Evolutionary conservation across 1,140 invertebrate genomes (phyloP).

Genomic region (Lineus longissimus): DNA sequence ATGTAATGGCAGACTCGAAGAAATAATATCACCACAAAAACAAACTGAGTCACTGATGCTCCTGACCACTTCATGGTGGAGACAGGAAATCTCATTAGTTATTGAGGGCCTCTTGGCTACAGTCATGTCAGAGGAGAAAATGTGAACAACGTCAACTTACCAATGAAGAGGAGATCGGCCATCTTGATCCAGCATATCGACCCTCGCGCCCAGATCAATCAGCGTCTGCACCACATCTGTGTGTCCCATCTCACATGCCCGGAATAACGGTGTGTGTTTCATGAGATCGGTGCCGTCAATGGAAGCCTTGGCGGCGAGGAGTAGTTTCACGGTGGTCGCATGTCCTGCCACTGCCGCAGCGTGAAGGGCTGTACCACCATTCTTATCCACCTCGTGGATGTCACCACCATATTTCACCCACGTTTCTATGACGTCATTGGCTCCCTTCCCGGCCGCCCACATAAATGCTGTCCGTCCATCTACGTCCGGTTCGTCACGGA

Average conservation of each 20-base stretch:
- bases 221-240: conserved; percentile 50
- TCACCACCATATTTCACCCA: conserved; percentile 45
- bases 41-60: neutral
- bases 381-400: conserved; percentile 51
- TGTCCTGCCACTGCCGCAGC: conserved; percentile 50
- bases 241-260: conserved; percentile 54
- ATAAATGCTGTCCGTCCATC: conserved; percentile 52
- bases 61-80: too few species aligned
- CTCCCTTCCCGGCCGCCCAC: conserved; percentile 54
- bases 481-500: conserved; percentile 49
- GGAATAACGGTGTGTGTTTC: conserved; percentile 52
- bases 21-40: neutral
- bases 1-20: neutral
- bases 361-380: conserved; percentile 53
- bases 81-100: too few species aligned
- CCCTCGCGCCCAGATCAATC: conserved; percentile 47
- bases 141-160: conserved; percentile 25
- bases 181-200: conserved; percentile 47
- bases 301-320: conserved; percentile 43
- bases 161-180: conserved; percentile 54
- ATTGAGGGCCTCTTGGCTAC: too few species aligned
- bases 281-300: conserved; percentile 46
- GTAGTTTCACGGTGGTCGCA: conserved; percentile 43
- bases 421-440: conserved; percentile 47
- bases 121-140: too few species aligned